Evolutionary conservation across 2,888 invertebrate genomes (phyloP).

Genomic region (Anoncus sp.): DNA sequence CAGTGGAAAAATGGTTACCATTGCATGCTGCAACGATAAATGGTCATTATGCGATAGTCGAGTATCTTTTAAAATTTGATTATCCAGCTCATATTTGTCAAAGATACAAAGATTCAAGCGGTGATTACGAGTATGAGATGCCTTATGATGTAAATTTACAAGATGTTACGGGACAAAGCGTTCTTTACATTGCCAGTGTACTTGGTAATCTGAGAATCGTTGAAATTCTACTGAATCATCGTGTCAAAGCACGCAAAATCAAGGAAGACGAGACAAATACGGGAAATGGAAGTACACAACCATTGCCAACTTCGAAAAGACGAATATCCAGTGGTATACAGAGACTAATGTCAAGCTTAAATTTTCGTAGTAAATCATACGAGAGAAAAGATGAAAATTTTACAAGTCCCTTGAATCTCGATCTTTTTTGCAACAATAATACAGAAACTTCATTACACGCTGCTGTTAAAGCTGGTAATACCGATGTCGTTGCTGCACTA

Average conservation of each 20-base stretch:
- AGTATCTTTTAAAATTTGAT: constrained; percentile 90
- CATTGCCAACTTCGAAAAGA: constrained; percentile 84
- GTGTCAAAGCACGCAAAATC: constrained; percentile 86
- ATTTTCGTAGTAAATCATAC: constrained; percentile 85
- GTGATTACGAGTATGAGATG: constrained; percentile 92
- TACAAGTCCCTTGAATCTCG: constrained; percentile 89
- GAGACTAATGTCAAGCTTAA: constrained; percentile 93
- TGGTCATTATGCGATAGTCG: constrained; percentile 91
- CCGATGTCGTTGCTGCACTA: constrained; percentile 88
- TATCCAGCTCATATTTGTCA: constrained; percentile 90
- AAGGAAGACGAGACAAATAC: constrained; percentile 83
- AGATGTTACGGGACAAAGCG: constrained; percentile 95
- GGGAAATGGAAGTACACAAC: constrained; percentile 75
- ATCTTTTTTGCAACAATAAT: constrained; percentile 90
- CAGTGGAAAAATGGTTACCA: constrained; percentile 96
- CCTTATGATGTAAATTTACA: constrained; percentile 97
- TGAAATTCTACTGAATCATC: constrained; percentile 90
- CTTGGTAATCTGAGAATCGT: constrained; percentile 92
- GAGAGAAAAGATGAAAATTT: constrained; percentile 84
- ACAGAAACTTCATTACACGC: constrained; percentile 93
- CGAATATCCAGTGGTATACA: constrained; percentile 95
- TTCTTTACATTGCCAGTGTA: constrained; percentile 95
- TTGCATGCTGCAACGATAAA: constrained; percentile 97
- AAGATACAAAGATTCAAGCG: constrained; percentile 88
- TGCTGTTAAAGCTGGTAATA: constrained; percentile 91